Percentiles rank a stretch among this genome's conserved stretches.
phyloP scores from a whole-genome alignment of 2,797 vertebrate species.

The Trematomus bernacchii region DNA sequence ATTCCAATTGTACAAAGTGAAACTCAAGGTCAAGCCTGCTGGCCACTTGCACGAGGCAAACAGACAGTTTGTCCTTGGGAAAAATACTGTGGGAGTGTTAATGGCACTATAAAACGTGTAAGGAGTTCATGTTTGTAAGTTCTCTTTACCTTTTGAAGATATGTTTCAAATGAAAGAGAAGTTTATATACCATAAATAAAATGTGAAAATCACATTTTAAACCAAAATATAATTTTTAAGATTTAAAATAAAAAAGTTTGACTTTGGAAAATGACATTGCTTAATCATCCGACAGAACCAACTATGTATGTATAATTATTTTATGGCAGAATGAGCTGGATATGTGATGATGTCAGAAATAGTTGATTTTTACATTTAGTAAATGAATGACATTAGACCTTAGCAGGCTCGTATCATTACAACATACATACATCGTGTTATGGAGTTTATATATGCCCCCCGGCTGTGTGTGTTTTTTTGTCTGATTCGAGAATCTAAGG shows the following conservation, averaged over 20 bases:
- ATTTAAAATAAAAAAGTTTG: background rate
- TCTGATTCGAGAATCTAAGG: background rate
- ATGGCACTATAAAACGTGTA: slow-evolving; percentile 13
- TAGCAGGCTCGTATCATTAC: background rate
- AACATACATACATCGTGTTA: background rate
- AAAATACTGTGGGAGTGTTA: slow-evolving; percentile 32
- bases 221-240: background rate
- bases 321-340: background rate
- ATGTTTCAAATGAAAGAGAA: background rate
- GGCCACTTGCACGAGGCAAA: slow-evolving; percentile 13
- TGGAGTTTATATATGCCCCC: background rate
- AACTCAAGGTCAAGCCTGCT: slow-evolving; percentile 42
- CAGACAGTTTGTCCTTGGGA: slow-evolving; percentile 22
- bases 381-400: background rate
- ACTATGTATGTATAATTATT: background rate
- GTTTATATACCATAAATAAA: background rate
- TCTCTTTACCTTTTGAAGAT: background rate
- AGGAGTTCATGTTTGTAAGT: slow-evolving; percentile 8
- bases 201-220: background rate
- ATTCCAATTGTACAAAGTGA: slow-evolving; percentile 27
- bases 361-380: background rate
- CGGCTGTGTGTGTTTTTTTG: background rate
- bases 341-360: background rate
- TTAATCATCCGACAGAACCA: too few relatives aligned
- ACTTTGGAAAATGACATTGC: too few relatives aligned